These are phyloP conservation scores for Crocodylus rhombifer DNA, from an alignment of 2,797 vertebrate genomes.

Conservation along the genomic window DNA sequence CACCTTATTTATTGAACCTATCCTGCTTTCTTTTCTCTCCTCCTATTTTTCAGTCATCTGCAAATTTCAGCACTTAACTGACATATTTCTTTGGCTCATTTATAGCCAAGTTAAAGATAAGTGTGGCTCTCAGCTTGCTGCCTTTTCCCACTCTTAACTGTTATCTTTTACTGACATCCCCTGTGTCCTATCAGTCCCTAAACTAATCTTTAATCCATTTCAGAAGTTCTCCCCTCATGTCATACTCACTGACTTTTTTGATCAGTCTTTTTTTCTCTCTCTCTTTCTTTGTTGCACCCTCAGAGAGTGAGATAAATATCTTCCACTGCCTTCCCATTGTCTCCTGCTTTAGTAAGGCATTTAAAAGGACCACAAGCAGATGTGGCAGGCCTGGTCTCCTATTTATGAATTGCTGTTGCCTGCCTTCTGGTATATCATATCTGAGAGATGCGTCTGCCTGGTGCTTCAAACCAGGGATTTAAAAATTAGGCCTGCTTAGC, in stretches of 20 bases:
- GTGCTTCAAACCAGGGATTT: slow-evolving; percentile 3
- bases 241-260: slow-evolving; percentile 19
- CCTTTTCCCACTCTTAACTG: slow-evolving; percentile 25
- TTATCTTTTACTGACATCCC: slow-evolving; percentile 45
- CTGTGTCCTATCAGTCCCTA: slow-evolving; percentile 29
- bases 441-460: slow-evolving; percentile 3
- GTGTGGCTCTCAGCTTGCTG: neutral
- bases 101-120: neutral
- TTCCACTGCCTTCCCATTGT: slow-evolving; percentile 31
- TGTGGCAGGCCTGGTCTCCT: neutral
- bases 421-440: neutral
- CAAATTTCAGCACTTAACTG: neutral
- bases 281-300: neutral
- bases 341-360: slow-evolving; percentile 15
- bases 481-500: neutral
- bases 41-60: neutral
- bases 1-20: neutral
- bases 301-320: slow-evolving; percentile 30
- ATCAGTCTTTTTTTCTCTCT: slow-evolving; percentile 41
- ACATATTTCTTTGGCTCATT: neutral
- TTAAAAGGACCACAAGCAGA: slow-evolving; percentile 30
- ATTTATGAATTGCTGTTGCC: neutral
- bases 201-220: slow-evolving; percentile 63
- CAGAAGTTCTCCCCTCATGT: slow-evolving; percentile 39
- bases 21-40: neutral